Evolutionary conservation across 2,113 vertebrate species (phyloP).

Genomic region (Pygoscelis antarcticus): DNA sequence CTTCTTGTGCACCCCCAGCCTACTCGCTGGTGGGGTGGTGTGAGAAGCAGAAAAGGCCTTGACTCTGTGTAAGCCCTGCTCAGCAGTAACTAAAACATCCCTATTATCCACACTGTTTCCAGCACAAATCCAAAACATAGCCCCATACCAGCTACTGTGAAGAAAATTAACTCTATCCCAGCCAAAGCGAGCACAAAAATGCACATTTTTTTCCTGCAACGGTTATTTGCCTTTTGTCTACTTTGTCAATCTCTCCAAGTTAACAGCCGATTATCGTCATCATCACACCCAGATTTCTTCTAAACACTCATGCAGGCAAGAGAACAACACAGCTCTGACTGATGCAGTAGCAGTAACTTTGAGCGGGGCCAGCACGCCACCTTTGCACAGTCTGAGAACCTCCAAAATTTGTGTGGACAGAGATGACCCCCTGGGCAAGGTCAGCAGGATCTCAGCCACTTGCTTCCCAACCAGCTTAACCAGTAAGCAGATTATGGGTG

Average conservation of each 20-base stretch:
- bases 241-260: neutral
- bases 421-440: neutral
- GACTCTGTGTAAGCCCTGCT: too few species aligned
- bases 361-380: neutral
- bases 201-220: neutral
- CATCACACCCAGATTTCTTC: neutral
- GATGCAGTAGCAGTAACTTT: neutral
- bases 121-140: too few species aligned
- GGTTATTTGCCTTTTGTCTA: neutral
- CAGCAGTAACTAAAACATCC: too few species aligned
- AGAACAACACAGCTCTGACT: neutral
- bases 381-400: neutral
- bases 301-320: neutral
- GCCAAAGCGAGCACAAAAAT: too few species aligned
- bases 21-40: too few species aligned
- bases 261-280: neutral
- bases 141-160: too few species aligned
- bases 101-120: too few species aligned
- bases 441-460: neutral
- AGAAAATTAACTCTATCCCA: too few species aligned
- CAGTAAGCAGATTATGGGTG: conserved; percentile 23
- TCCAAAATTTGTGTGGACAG: neutral
- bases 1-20: too few species aligned
- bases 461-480: conserved; percentile 36
- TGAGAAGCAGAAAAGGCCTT: too few species aligned